Base-by-base conservation (phyloP, 2,888 invertebrate species). In the Bombylius major region DNA sequence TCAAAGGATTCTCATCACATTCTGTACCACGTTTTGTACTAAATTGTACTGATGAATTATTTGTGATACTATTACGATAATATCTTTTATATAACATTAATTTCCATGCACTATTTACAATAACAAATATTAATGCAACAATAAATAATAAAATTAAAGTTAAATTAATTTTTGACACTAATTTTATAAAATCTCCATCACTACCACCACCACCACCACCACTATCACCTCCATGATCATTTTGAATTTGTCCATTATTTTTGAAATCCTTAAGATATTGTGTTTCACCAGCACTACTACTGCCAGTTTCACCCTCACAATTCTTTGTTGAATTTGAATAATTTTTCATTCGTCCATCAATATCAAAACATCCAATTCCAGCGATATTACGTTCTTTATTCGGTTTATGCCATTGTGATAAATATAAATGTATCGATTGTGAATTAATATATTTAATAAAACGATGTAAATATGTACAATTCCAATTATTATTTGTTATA, bases 361-460 rank as follows among this genome's bases (percentile, higher is more conserved):
- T 36, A 51, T 51, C 51, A 44, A 36, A 51, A 14, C 31, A n/a
- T 36, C 36, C 50, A 12, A 50, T 44, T 50, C 1, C 45, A 33
- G 47, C 54, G 44, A 50, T 45, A 47, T 54, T 50, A 50, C 54
- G 54, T 49, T 54, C 32, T 44, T 42, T 42, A 11, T 8, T 42
- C 11, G 39, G 39, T 42, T 42, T 42, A 42, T 42, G 39, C 39
- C 39, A 42, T 42, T 8, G 39, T 11, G 12, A 42, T 42, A 42
- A 42, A 42, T 42, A 6, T 42, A 42, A 42, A 42, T 42, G 8
- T 5, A 42, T 42, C 11, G 39, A 42, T 42, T 42, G 39, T 42
- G 39, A 42, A 42, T 42, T 42, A 11, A 42, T 42, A 42, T 42
- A 11, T 11, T 42, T 47, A 46, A 53, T 47, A 39, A 34, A 36